Evolutionary conservation across 30 jellyfish, hydroid and myxozoan species (phyloP).

Genomic region (Chironex yamaguchii): DNA sequence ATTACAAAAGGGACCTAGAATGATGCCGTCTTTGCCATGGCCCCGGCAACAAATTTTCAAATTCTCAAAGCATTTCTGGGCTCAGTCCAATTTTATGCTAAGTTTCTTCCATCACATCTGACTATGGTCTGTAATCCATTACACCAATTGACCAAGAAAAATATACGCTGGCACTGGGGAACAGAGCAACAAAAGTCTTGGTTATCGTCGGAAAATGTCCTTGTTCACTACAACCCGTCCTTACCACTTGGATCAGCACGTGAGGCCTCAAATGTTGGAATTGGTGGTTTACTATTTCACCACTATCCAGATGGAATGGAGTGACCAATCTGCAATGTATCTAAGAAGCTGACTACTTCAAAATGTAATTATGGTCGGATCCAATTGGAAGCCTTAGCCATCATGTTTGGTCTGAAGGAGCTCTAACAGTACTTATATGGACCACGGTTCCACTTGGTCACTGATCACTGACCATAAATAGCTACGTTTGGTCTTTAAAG

Average conservation of each 20-base stretch:
- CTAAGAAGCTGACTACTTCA: constrained; percentile 30
- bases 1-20: too few species aligned
- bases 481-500: constrained; percentile 25
- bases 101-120: too few species aligned
- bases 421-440: constrained; percentile 36
- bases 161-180: too few species aligned
- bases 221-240: constrained; percentile 54
- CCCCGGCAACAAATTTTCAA: too few species aligned
- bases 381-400: constrained; percentile 33
- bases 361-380: constrained; percentile 22
- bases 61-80: too few species aligned
- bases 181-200: too few species aligned
- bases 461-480: constrained; percentile 47
- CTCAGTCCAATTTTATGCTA: too few species aligned
- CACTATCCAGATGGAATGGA: constrained; percentile 40
- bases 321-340: constrained; percentile 38
- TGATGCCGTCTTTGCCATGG: too few species aligned
- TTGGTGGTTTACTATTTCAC: constrained; percentile 59
- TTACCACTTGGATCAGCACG: constrained; percentile 30
- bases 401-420: constrained; percentile 1
- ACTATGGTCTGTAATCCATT: too few species aligned
- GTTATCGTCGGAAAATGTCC: constrained; percentile 57
- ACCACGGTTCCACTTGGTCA: constrained; percentile 11
- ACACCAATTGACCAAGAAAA: too few species aligned
- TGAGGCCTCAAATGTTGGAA: constrained; percentile 23